Conservation (phyloP, 2,888 invertebrate genomes). For the Tetramorium bicarinatum region DNA sequence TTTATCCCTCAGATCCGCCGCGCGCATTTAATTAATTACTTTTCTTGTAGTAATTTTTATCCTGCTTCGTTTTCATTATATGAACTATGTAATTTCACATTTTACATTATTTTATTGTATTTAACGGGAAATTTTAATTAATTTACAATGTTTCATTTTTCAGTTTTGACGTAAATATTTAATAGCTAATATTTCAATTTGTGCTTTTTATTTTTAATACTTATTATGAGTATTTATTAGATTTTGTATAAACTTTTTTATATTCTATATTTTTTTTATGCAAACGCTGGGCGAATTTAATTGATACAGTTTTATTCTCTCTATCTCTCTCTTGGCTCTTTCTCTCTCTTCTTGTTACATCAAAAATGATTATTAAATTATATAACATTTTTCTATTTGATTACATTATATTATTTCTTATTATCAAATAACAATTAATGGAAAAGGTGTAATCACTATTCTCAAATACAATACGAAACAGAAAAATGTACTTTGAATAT, state of each 20-base stretch:
- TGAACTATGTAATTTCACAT: not conserved
- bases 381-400: not conserved
- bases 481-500: conserved; percentile 3
- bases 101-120: conserved; percentile 16
- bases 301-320: conserved; percentile 8
- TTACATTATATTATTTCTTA: not conserved
- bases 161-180: not conserved
- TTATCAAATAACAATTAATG: conserved; percentile 5
- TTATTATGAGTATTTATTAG: not conserved
- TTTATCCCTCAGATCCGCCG: conserved; percentile 43
- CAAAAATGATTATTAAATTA: not conserved
- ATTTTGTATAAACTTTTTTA: not conserved
- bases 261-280: not conserved
- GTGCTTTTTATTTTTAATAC: not conserved
- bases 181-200: not conserved
- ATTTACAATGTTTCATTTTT: conserved; percentile 12
- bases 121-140: conserved; percentile 24
- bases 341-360: not conserved
- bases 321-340: not conserved
- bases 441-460: conserved; percentile 13
- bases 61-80: conserved; percentile 8
- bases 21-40: conserved; percentile 56
- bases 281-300: not conserved
- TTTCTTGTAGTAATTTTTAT: conserved; percentile 38
- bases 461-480: not conserved